phyloP scores from a whole-genome alignment of 2,888 invertebrate genomes.

The Mesorhabditis belari region DNA sequence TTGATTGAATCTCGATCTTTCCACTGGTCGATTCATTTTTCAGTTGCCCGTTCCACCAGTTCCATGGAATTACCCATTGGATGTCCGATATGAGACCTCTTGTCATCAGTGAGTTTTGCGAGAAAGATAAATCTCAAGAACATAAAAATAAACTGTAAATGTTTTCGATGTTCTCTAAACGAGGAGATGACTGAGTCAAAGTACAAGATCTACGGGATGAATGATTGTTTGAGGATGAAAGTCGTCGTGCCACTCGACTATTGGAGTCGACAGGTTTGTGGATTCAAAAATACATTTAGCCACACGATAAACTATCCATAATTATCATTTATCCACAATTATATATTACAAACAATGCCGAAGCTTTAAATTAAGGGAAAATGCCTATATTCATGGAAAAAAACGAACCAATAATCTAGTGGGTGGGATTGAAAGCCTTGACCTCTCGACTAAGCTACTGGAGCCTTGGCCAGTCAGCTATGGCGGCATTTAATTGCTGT shows the following conservation, averaged over 20 bases:
- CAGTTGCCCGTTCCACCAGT: neutral
- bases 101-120: neutral
- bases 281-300: neutral
- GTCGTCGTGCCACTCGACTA: neutral
- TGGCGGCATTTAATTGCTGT: too few species aligned
- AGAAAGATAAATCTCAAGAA: too few species aligned
- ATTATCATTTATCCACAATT: too few species aligned
- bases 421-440: too few species aligned
- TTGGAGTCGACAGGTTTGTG: neutral
- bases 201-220: neutral
- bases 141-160: neutral
- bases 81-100: neutral
- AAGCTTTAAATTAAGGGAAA: too few species aligned
- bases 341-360: too few species aligned
- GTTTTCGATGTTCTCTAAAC: neutral
- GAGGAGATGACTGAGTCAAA: neutral
- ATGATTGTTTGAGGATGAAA: neutral
- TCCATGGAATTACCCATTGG: neutral
- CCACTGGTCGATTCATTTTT: neutral
- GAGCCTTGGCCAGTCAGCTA: too few species aligned
- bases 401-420: too few species aligned
- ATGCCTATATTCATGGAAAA: too few species aligned
- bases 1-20: too few species aligned
- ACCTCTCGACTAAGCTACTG: too few species aligned
- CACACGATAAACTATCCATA: too few species aligned